phyloP scores from a whole-genome alignment of 2,113 vertebrate genomes.

The Otis tarda region DNA sequence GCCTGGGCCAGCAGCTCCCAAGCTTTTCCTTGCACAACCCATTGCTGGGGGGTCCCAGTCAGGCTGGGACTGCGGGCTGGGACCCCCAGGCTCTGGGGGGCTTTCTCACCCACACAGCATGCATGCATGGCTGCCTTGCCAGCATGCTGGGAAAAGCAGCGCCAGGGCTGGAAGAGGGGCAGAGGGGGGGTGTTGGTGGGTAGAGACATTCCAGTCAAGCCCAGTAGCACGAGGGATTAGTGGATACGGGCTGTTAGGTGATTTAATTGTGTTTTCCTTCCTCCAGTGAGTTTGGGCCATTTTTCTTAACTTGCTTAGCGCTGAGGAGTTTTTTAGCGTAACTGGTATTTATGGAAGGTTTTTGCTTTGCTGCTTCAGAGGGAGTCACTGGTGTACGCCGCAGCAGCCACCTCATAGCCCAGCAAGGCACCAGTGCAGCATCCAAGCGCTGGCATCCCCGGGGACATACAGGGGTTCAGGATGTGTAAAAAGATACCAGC shows the following conservation, averaged over 20 bases:
- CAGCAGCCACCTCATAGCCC: neutral
- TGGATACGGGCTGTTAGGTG: neutral
- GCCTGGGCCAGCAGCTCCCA: neutral
- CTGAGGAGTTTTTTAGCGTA: neutral
- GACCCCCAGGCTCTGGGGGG: neutral
- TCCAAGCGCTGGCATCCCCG: accelerated
- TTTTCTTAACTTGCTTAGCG: neutral
- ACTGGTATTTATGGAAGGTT: neutral
- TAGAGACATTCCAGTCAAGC: neutral
- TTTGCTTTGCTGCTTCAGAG: neutral
- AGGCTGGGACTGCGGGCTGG: too few relatives aligned
- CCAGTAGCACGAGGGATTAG: neutral
- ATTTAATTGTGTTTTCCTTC: slow-evolving; percentile 38
- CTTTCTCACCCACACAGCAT: neutral
- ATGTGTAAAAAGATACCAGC: neutral
- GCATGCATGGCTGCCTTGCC: accelerated
- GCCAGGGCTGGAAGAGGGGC: neutral
- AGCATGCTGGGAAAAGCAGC: neutral
- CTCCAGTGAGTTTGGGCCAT: neutral
- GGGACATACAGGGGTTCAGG: accelerated
- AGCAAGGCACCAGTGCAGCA: neutral
- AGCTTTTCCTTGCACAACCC: neutral
- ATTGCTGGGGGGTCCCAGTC: accelerated
- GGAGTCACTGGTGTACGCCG: neutral
- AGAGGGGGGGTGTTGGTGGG: neutral